Base-by-base conservation (phyloP, 53 echinoderm and acorn worm species). In the Zoroaster sp. region DNA sequence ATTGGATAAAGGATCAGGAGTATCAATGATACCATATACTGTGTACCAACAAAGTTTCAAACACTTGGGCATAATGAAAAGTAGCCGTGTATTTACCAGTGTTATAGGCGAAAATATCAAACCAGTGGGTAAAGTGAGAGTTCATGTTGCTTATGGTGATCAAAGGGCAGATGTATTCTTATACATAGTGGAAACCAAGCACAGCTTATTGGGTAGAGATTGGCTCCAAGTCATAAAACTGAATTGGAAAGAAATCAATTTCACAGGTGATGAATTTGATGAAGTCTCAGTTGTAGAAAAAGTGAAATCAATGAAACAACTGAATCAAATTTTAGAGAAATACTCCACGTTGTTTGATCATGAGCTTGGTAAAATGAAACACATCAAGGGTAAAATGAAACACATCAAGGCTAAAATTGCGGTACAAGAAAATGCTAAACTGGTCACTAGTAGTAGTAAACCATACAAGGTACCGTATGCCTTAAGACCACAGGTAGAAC, bases 391-490 rank as follows among this genome's bases (percentile, higher is more conserved):
- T n/a, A n/a, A n/a, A n/a, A n/a, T n/a, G n/a, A n/a, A n/a, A n/a
- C n/a, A n/a, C n/a, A n/a, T n/a, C n/a, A n/a, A n/a, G n/a, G 90
- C 90, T 33, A 90, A 72, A 9, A 65, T 90, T n/a, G 28, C 36
- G 1, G 42, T 93, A 9, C 54, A 66, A 73, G 87, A 90, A 40
- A 63, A 78, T 41, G 89, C 93, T 14, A 35, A 45, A 18, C 83
- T 85, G 4, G 75, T 92, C 0, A 83, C 42, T 28, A n/a, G n/a
- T n/a, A n/a, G n/a, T n/a, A 51, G 83, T 28, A 93, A 77, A 71
- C 72, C 76, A 13, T 38, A 69, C 45, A 83, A 43, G 42, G 83
- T 88, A 51, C 89, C 88, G 34, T 93, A 89, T 53, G 87, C 93
- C 17, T 14, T 90, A 0, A 78, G 52, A 69, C 77, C 86, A 11